phyloP scores from a whole-genome alignment of 2,113 vertebrate species.

The Euleptes europaea region DNA sequence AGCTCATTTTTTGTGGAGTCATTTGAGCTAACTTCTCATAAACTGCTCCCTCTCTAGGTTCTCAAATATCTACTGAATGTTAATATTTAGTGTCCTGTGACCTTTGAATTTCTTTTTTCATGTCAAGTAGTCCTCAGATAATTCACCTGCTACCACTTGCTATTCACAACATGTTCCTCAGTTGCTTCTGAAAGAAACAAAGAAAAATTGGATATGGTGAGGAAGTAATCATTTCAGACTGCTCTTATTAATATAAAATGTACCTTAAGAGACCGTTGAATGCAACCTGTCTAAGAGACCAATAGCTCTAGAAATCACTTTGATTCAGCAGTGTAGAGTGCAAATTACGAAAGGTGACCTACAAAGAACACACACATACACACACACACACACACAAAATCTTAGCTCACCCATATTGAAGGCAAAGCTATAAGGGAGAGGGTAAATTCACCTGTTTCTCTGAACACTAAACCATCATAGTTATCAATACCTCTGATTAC shows the following conservation, averaged over 20 bases:
- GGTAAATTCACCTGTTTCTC: background rate
- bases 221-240: constrained; percentile 44
- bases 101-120: constrained; percentile 18
- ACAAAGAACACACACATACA: constrained; percentile 30
- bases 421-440: background rate
- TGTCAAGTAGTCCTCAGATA: constrained; percentile 12
- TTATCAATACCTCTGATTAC: background rate
- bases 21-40: background rate
- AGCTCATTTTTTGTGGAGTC: too few species aligned
- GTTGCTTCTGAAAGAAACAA: constrained; percentile 56
- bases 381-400: background rate
- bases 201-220: constrained; percentile 28
- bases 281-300: constrained; percentile 37
- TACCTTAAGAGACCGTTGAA: constrained; percentile 45
- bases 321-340: background rate
- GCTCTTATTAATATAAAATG: constrained; percentile 50
- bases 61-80: background rate
- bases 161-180: constrained; percentile 42
- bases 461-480: constrained; percentile 29
- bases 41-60: background rate
- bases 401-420: background rate
- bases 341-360: constrained; percentile 44
- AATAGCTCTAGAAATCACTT: constrained; percentile 42
- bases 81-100: constrained; percentile 20
- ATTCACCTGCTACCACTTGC: background rate